A percentile compares a stretch with the other conserved stretches of the same genome.
phyloP scores from a whole-genome alignment of 2,113 vertebrate species.

The Neoarius graeffei region DNA sequence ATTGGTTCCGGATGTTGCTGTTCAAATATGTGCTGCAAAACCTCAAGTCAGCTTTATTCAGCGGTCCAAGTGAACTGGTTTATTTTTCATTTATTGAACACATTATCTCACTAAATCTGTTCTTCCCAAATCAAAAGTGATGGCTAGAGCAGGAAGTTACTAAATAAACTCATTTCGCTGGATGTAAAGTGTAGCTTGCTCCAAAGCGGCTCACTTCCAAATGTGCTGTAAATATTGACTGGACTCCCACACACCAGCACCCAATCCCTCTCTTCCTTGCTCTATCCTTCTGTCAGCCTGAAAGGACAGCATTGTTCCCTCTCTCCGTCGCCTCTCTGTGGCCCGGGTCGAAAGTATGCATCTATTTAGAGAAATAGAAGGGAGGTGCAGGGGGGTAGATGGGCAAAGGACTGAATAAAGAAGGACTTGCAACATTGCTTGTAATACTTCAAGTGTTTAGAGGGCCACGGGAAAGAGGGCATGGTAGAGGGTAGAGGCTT shows the following conservation, averaged over 20 bases:
- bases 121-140: neutral
- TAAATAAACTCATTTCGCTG: constrained; percentile 39
- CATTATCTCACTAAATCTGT: neutral
- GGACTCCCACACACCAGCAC: constrained; percentile 51
- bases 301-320: constrained; percentile 85
- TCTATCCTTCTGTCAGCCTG: constrained; percentile 66
- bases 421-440: constrained; percentile 33
- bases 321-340: constrained; percentile 74
- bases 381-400: constrained; percentile 54
- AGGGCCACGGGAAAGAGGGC: constrained; percentile 37
- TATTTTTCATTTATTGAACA: neutral
- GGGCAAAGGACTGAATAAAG: constrained; percentile 25
- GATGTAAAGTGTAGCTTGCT: constrained; percentile 55
- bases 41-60: neutral
- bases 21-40: neutral
- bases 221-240: constrained; percentile 75
- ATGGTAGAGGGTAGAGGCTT: constrained; percentile 53
- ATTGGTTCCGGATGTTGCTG: neutral
- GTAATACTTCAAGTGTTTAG: constrained; percentile 32
- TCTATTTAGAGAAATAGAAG: constrained; percentile 74
- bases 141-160: neutral
- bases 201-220: constrained; percentile 64
- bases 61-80: neutral
- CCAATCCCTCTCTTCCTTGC: constrained; percentile 58
- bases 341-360: constrained; percentile 77